Percentiles rank a stretch among this genome's conserved stretches.
phyloP scores from a whole-genome alignment of 2,113 vertebrate genomes.

The Turnix velox region DNA sequence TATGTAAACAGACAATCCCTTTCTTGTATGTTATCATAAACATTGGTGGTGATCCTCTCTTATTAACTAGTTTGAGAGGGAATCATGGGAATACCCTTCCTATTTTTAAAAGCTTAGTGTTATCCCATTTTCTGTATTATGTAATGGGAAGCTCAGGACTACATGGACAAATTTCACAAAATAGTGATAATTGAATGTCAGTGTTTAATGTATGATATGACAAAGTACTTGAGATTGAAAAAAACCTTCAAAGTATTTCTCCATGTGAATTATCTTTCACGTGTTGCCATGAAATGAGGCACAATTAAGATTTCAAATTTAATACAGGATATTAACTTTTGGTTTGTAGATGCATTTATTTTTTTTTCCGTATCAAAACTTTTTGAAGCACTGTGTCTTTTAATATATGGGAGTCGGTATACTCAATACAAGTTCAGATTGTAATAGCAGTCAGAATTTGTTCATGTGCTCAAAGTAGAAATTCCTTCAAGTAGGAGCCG shows the following conservation, averaged over 20 bases:
- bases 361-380: background rate
- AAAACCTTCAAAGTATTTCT: background rate
- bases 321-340: background rate
- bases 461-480: background rate
- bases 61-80: background rate
- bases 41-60: background rate
- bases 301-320: background rate
- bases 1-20: background rate
- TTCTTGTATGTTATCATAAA: background rate
- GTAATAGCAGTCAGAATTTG: background rate
- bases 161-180: background rate
- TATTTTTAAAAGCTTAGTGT: background rate
- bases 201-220: background rate
- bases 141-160: background rate
- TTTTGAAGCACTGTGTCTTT: background rate
- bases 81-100: background rate
- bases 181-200: background rate
- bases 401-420: background rate
- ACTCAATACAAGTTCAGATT: background rate
- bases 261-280: background rate
- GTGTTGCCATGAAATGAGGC: background rate
- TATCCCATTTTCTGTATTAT: background rate
- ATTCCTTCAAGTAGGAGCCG: background rate
- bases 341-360: background rate
- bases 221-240: background rate